Evolutionary conservation across 2,888 invertebrate species (phyloP).

Genomic region (Conomelus anceps): DNA sequence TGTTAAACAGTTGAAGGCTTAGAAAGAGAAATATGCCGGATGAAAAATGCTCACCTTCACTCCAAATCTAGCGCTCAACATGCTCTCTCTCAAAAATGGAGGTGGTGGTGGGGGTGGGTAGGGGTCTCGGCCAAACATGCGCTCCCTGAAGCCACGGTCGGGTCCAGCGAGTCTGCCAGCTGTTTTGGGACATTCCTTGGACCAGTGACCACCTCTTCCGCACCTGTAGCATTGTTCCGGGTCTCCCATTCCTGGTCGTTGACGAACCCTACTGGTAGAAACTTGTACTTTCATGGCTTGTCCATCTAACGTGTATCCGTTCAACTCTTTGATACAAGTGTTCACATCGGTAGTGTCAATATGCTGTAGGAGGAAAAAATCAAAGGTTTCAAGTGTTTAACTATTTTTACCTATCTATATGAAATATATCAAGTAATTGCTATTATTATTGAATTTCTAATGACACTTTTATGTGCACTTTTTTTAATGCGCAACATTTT

Average conservation of each 20-base stretch:
- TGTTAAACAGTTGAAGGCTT: too few relatives aligned
- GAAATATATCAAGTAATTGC: too few relatives aligned
- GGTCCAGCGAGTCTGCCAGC: conserved; percentile 42
- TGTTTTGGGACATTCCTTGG: conserved; percentile 87
- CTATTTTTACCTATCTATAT: too few relatives aligned
- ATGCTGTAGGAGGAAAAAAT: conserved; percentile 49
- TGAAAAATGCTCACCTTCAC: conserved; percentile 25
- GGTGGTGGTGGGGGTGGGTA: conserved; percentile 84
- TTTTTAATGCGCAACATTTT: too few relatives aligned
- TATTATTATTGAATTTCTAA: too few relatives aligned
- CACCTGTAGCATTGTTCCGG: conserved; percentile 93
- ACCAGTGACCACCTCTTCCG: conserved; percentile 93
- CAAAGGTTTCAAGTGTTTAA: too few relatives aligned
- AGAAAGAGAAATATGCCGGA: background rate
- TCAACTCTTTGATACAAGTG: conserved; percentile 85
- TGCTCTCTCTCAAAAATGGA: conserved; percentile 83
- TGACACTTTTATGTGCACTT: too few relatives aligned
- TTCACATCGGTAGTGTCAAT: conserved; percentile 85
- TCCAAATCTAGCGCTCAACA: conserved; percentile 60
- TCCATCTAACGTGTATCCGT: conserved; percentile 87
- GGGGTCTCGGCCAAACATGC: conserved; percentile 81
- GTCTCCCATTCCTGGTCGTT: conserved; percentile 94
- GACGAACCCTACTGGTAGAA: conserved; percentile 86
- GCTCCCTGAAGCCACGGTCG: conserved; percentile 56
- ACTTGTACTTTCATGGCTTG: conserved; percentile 87